Conservation (phyloP, 2,888 invertebrate species). For the Nasonia oneida region DNA sequence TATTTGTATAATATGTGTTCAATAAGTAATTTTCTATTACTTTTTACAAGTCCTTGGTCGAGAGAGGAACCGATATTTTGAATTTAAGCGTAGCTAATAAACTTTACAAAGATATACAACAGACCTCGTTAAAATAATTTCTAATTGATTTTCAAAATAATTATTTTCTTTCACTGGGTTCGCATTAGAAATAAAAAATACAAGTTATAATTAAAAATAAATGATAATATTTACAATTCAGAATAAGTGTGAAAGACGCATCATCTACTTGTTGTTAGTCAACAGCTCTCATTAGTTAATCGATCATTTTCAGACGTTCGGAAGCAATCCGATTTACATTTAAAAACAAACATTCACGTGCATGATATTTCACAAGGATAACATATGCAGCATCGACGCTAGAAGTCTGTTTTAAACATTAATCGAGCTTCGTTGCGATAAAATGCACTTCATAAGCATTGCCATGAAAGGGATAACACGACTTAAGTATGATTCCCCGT, state of each 20-base stretch:
- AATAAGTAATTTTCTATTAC: slow-evolving; percentile 36
- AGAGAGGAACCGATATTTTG: slow-evolving; percentile 27
- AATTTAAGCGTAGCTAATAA: slow-evolving; percentile 25
- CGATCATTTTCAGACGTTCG: background rate
- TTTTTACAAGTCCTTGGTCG: slow-evolving; percentile 37
- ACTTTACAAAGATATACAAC: slow-evolving; percentile 23
- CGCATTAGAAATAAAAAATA: background rate
- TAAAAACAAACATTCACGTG: background rate
- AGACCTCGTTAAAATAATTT: slow-evolving; percentile 12
- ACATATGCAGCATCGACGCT: background rate
- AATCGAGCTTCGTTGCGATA: background rate
- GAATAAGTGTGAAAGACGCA: background rate
- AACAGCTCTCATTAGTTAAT: background rate
- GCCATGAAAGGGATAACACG: background rate
- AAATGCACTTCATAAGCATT: background rate
- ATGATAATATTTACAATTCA: slow-evolving; percentile 29
- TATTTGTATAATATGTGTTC: slow-evolving; percentile 15
- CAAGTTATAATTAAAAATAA: slow-evolving; percentile 19
- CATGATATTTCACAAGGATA: background rate
- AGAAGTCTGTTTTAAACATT: background rate
- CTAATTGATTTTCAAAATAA: slow-evolving; percentile 15
- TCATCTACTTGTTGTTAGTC: background rate
- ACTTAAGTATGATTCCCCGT: background rate
- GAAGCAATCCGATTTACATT: background rate
- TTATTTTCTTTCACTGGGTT: slow-evolving; percentile 25